Evolutionary conservation across 2,888 invertebrate genomes (phyloP).

Genomic region (Ophonus ardosiacus): DNA sequence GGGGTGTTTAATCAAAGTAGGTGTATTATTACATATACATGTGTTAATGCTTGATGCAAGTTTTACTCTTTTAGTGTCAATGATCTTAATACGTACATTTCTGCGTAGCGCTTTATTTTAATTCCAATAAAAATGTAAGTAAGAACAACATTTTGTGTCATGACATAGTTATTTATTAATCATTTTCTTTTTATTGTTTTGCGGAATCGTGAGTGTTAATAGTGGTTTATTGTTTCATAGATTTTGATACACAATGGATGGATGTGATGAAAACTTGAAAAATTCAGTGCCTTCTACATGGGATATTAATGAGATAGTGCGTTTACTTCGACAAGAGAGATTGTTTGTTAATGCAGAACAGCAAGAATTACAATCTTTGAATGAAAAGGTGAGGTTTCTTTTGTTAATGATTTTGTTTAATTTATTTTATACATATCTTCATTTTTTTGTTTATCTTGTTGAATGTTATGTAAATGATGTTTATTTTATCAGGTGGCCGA

Average conservation of each 20-base stretch:
- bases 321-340: constrained; percentile 89
- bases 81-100: constrained; percentile 47
- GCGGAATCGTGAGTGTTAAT: neutral
- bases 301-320: constrained; percentile 81
- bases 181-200: constrained; percentile 23
- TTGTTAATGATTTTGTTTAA: constrained; percentile 29
- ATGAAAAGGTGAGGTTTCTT: constrained; percentile 81
- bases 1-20: constrained; percentile 63
- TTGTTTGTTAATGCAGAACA: constrained; percentile 92
- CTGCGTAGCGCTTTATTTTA: constrained; percentile 53
- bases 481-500: constrained; percentile 67
- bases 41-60: constrained; percentile 39
- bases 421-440: constrained; percentile 77
- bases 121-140: constrained; percentile 59
- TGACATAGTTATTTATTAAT: constrained; percentile 59
- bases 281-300: constrained; percentile 68
- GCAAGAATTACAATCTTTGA: constrained; percentile 86
- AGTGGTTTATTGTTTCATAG: constrained; percentile 12
- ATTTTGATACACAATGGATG: constrained; percentile 61
- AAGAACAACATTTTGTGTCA: constrained; percentile 57
- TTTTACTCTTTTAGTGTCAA: constrained; percentile 56
- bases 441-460: constrained; percentile 72
- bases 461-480: constrained; percentile 19
- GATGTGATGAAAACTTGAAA: constrained; percentile 62
- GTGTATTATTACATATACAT: constrained; percentile 59